Percentiles rank a stretch among this genome's conserved stretches.
These are phyloP conservation scores for Apamea sordens DNA, from an alignment of 2,888 invertebrate species.

Conservation along the genomic window DNA sequence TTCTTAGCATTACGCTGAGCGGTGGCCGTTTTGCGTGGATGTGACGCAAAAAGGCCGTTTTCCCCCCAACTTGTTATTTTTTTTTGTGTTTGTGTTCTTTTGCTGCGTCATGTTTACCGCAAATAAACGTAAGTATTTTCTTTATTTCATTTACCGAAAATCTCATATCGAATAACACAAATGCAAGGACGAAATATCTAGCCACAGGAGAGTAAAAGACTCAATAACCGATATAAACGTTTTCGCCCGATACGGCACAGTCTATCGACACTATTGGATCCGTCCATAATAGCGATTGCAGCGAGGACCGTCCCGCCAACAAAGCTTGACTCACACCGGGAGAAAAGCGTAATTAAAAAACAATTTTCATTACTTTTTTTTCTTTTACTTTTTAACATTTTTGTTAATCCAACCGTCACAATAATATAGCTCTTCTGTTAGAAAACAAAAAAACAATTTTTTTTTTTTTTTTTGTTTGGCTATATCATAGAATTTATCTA, in stretches of 20 bases:
- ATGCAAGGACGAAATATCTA: constrained; percentile 5
- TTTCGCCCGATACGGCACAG: constrained; percentile 24
- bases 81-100: too few species aligned
- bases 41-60: too few species aligned
- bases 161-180: background rate
- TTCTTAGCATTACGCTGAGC: too few species aligned
- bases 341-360: background rate
- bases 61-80: too few species aligned
- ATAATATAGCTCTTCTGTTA: background rate
- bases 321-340: constrained; percentile 36
- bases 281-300: constrained; percentile 47
- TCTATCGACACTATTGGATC: constrained; percentile 31
- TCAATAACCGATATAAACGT: constrained; percentile 33
- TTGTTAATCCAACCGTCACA: background rate
- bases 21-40: too few species aligned
- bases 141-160: background rate
- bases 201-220: background rate
- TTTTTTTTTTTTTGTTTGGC: background rate
- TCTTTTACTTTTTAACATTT: background rate
- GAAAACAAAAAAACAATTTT: background rate
- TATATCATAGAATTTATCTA: background rate
- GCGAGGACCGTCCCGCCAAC: constrained; percentile 25
- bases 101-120: too few species aligned
- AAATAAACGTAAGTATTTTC: too few species aligned
- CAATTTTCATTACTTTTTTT: too few species aligned